Evolutionary conservation across 1,140 invertebrate genomes (phyloP).

Genomic region (Macrostomum lignano): DNA sequence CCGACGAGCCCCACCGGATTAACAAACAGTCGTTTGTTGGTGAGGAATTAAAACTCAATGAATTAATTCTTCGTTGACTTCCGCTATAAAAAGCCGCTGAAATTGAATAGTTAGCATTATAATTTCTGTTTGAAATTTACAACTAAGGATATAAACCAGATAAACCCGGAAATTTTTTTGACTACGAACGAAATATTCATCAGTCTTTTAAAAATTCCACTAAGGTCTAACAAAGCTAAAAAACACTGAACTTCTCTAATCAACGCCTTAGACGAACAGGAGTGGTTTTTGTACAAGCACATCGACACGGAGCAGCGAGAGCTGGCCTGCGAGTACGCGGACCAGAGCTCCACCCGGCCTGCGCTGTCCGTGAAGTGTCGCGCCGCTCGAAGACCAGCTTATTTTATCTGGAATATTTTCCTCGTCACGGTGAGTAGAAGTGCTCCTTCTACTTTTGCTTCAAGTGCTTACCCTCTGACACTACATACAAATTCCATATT

Average conservation of each 20-base stretch:
- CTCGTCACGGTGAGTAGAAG: slow-evolving; percentile 8
- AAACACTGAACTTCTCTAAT: background rate
- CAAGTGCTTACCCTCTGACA: slow-evolving; percentile 1
- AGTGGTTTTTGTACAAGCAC: slow-evolving; percentile 9
- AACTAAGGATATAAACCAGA: too few relatives aligned
- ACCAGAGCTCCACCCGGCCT: slow-evolving; percentile 3
- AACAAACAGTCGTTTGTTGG: slow-evolving; percentile 23
- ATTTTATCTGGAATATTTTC: slow-evolving; percentile 10
- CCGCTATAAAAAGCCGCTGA: background rate
- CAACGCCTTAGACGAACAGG: slow-evolving; percentile 9
- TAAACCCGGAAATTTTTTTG: too few relatives aligned
- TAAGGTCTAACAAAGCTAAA: background rate
- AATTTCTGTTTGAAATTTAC: too few relatives aligned
- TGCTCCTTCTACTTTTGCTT: background rate
- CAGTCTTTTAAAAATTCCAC: slow-evolving; percentile 14
- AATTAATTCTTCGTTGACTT: background rate
- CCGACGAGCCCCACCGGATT: slow-evolving; percentile 19
- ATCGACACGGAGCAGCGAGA: slow-evolving; percentile 1
- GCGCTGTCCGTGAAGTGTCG: slow-evolving; percentile 9
- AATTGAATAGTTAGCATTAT: background rate
- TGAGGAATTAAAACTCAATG: background rate
- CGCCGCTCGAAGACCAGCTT: slow-evolving; percentile 8
- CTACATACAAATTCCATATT: too few relatives aligned
- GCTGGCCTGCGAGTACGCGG: slow-evolving; percentile 1
- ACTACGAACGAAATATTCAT: too few relatives aligned